phyloP scores from a whole-genome alignment of 2,113 vertebrate genomes.

The Stegastes partitus region DNA sequence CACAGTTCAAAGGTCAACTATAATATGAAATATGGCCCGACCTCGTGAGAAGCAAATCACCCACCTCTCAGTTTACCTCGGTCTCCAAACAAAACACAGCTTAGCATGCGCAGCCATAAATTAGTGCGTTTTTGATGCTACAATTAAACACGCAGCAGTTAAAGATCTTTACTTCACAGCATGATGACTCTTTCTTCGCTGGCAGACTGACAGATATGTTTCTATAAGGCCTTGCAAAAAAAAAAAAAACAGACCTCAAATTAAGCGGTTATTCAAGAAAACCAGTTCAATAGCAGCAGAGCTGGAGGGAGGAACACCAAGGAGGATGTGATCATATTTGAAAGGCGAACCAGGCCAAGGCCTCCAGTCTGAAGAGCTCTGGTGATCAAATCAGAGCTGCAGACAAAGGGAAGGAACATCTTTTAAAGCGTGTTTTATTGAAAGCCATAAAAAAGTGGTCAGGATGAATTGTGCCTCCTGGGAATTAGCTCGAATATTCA shows the following conservation, averaged over 20 bases:
- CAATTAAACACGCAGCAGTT: constrained; percentile 34
- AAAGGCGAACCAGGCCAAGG: constrained; percentile 38
- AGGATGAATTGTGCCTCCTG: constrained; percentile 62
- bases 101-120: constrained; percentile 35
- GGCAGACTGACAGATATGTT: constrained; percentile 39
- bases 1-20: constrained; percentile 76
- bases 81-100: constrained; percentile 49
- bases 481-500: constrained; percentile 37
- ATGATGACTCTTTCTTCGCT: background rate
- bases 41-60: constrained; percentile 41
- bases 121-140: constrained; percentile 38
- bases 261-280: constrained; percentile 50
- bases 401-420: constrained; percentile 68
- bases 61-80: constrained; percentile 65
- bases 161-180: constrained; percentile 29
- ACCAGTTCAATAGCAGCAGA: constrained; percentile 29
- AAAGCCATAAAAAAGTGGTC: constrained; percentile 67
- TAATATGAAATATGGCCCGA: constrained; percentile 69
- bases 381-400: constrained; percentile 66
- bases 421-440: constrained; percentile 79
- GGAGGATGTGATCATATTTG: constrained; percentile 36
- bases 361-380: constrained; percentile 36
- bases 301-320: constrained; percentile 17
- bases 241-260: constrained; percentile 27
- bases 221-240: constrained; percentile 15